Percentiles rank a stretch among this genome's conserved stretches.
phyloP scores from a whole-genome alignment of 2,797 vertebrate species.

The Eupleurogrammus muticus region DNA sequence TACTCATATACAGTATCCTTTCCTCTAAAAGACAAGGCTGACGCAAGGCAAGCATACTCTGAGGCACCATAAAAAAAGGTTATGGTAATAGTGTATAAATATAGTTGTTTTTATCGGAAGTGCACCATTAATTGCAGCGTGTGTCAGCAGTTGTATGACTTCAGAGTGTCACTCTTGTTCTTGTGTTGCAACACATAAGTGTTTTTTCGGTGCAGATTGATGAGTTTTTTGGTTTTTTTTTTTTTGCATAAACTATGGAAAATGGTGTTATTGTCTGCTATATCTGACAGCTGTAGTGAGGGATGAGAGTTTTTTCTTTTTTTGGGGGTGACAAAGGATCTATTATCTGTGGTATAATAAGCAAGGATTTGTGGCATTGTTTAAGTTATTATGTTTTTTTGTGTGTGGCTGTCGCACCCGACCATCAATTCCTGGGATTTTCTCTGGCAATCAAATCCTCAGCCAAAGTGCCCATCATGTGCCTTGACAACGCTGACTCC shows the following conservation, averaged over 20 bases:
- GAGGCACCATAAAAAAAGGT: constrained; percentile 27
- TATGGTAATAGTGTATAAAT: constrained; percentile 32
- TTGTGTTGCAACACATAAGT: constrained; percentile 29
- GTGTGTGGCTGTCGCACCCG: constrained; percentile 43
- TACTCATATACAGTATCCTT: constrained; percentile 12
- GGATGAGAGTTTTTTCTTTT: neutral
- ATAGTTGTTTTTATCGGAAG: constrained; percentile 27
- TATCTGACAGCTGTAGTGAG: constrained; percentile 54
- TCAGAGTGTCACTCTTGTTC: constrained; percentile 36
- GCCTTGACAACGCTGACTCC: constrained; percentile 54
- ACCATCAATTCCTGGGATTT: constrained; percentile 50
- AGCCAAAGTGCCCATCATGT: constrained; percentile 63
- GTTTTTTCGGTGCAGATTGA: constrained; percentile 45
- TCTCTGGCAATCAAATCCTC: constrained; percentile 66
- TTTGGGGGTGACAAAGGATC: constrained; percentile 50
- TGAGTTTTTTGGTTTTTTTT: neutral
- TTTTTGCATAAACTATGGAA: constrained; percentile 53
- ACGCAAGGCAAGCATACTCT: neutral
- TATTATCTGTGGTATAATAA: constrained; percentile 52
- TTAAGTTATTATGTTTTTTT: constrained; percentile 42
- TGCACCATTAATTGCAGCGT: constrained; percentile 44
- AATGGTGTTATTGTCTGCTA: constrained; percentile 50
- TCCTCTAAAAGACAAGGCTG: constrained; percentile 1
- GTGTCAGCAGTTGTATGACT: constrained; percentile 43
- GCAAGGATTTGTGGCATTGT: constrained; percentile 49